Base-by-base conservation (phyloP, 2,797 vertebrate genomes). In the Tragelaphus eurycerus region DNA sequence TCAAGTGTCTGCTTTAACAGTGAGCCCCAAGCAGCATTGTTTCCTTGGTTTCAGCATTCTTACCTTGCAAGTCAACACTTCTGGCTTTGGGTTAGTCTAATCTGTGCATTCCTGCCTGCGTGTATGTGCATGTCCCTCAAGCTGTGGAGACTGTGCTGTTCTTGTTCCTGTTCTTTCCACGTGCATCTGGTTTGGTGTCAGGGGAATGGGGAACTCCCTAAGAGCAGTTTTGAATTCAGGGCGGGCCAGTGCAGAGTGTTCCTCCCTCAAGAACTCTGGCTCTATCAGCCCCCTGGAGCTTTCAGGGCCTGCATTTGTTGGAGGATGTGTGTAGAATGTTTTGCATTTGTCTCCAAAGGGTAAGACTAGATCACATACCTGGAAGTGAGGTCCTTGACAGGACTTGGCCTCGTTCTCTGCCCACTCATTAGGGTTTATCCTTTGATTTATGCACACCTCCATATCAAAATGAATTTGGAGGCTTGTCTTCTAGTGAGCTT, bases 251-350 rank as follows among this genome's bases (percentile, higher is more conserved):
- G 43, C 43, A 13, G 50, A 3, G 7, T 25, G 6, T 84, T 46
- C 14, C 62, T 21, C 34, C 60, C 27, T 7, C 48, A 4, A 57
- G 57, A 31, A 19, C 54, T 52, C 54, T 71, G 84, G 29, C 54
- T 17, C 1, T 10, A 6, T 8, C 4, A 15, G 25, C n/a, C 25
- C 5, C 0, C 0, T 50, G 74, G 78, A 64, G 38, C 12, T 27
- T 23, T 8, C 23, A 19, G 3, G 16, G 19, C 57, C 12, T 1
- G 89, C n/a, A 1, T 91, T 17, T 23, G 23, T 21, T 17, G 43
- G 67, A 48, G 31, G 54, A 11, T 2, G 0, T 60, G 29, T 31
- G 2, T 50, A 15, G 60, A 60, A 38, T 62, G 83, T 8, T 91
- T 54, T 62, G 4, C 14, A 4, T 67, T 90, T 52, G 25, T 81